phyloP scores from a whole-genome alignment of 2,888 invertebrate genomes.

The Micoletzkya japonica region DNA sequence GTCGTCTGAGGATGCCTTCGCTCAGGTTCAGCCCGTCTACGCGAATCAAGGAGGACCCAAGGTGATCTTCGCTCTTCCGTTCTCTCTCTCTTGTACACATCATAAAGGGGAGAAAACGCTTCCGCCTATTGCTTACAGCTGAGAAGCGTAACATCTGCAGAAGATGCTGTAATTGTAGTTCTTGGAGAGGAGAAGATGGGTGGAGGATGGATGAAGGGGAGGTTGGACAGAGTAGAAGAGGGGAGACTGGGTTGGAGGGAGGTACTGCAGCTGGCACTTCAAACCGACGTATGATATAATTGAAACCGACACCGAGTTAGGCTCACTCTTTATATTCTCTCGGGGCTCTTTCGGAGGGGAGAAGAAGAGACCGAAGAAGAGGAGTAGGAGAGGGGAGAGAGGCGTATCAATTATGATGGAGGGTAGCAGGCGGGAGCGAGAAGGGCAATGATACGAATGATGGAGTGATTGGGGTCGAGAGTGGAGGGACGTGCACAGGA shows the following conservation, averaged over 20 bases:
- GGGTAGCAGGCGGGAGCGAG: background rate
- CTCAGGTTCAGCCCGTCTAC: constrained; percentile 75
- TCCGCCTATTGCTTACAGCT: background rate
- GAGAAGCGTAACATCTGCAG: constrained; percentile 23
- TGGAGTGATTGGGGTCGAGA: background rate
- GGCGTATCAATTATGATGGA: background rate
- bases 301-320: constrained; percentile 5
- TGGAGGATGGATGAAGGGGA: background rate
- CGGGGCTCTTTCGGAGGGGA: no score
- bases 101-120: background rate
- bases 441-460: background rate
- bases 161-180: constrained; percentile 26
- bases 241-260: background rate
- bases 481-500: background rate
- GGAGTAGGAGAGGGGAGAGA: background rate
- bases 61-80: constrained; percentile 1
- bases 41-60: constrained; percentile 11
- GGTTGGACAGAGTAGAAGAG: background rate
- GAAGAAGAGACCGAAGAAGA: background rate
- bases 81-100: background rate
- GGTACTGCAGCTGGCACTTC: background rate
- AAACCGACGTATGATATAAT: constrained; percentile 25
- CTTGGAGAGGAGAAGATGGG: background rate
- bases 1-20: constrained; percentile 96
- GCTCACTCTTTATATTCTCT: no score